Evolutionary conservation across 2,888 invertebrate genomes (phyloP).

Genomic region (Gibbula magus): DNA sequence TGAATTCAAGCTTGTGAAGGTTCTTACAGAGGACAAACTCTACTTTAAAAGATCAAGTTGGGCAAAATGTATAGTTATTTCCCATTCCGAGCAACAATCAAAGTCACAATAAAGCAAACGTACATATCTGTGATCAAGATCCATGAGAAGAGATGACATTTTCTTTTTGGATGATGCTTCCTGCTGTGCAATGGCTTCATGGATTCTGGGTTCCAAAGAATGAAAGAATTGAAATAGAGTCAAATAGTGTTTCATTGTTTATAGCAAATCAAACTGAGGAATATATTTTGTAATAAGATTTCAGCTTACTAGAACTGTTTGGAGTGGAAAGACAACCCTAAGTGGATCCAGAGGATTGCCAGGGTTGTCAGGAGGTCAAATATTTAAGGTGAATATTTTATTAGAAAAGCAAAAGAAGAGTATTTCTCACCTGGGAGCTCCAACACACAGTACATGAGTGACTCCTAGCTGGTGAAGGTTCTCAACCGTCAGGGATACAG

Average conservation of each 20-base stretch:
- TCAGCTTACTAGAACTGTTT: too few species aligned
- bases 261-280: too few species aligned
- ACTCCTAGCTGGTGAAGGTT: slow-evolving; percentile 56
- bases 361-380: too few species aligned
- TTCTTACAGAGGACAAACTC: too few species aligned
- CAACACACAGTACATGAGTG: slow-evolving; percentile 85
- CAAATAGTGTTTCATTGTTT: neutral
- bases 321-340: neutral
- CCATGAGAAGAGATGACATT: slow-evolving; percentile 83
- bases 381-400: too few species aligned
- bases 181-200: slow-evolving; percentile 54
- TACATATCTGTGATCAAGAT: slow-evolving; percentile 86
- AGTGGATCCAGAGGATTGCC: neutral
- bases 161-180: neutral
- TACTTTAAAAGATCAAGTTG: too few species aligned
- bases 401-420: neutral
- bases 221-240: neutral
- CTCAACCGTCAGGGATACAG: slow-evolving; percentile 81
- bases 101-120: slow-evolving; percentile 67
- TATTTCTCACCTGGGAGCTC: slow-evolving; percentile 81
- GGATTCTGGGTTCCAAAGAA: slow-evolving; percentile 54
- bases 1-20: too few species aligned
- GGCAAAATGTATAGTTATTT: too few species aligned
- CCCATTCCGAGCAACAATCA: too few species aligned
- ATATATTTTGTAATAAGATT: too few species aligned